phyloP scores from a whole-genome alignment of 2,797 vertebrate genomes.

The Muscicapa striata region DNA sequence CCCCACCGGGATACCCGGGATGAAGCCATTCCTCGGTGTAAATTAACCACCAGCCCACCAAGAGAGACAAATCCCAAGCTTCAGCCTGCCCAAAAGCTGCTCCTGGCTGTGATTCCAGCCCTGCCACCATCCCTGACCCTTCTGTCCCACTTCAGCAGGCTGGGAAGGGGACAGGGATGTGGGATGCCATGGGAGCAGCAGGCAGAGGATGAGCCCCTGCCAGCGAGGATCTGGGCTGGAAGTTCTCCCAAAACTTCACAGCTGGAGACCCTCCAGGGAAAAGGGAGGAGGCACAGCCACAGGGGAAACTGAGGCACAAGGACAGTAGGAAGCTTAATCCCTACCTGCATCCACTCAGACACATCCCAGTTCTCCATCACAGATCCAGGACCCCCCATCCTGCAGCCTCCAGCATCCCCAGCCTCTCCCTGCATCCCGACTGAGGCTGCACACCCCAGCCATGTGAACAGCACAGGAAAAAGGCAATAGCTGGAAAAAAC shows the following conservation, averaged over 20 bases:
- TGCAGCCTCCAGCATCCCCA: accelerated
- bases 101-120: accelerated
- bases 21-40: accelerated
- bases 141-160: background rate
- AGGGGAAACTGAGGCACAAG: background rate
- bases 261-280: background rate
- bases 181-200: background rate
- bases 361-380: accelerated
- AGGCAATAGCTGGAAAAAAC: constrained; percentile 25
- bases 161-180: background rate
- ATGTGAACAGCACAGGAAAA: background rate
- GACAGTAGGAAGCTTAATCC: accelerated
- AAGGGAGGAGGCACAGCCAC: background rate
- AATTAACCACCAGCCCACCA: background rate
- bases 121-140: background rate
- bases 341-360: background rate
- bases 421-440: background rate
- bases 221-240: accelerated
- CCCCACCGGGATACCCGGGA: accelerated
- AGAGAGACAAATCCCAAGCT: accelerated
- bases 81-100: background rate
- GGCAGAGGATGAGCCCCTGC: background rate
- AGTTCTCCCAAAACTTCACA: background rate
- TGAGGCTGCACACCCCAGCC: accelerated
- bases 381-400: accelerated